Percentiles rank a stretch among this genome's conserved stretches.
Conservation (phyloP, 2,888 invertebrate genomes). For the Epinotia demarniana region DNA sequence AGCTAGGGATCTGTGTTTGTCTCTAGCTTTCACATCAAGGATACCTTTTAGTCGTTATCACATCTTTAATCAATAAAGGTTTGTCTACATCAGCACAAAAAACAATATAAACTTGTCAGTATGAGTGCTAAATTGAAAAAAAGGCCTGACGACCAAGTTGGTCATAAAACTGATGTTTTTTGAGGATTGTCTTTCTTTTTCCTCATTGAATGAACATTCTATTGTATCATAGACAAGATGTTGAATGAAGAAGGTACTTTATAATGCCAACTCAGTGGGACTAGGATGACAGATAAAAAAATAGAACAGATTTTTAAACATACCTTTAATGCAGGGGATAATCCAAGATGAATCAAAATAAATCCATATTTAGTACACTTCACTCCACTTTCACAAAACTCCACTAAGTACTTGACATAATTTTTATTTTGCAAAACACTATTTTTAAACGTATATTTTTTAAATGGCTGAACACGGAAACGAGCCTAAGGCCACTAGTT, state of each 20-base stretch:
- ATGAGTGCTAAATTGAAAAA: no score
- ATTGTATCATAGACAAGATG: not conserved
- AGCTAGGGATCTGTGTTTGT: no score
- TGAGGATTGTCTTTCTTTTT: no score
- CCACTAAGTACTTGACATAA: constrained; percentile 32
- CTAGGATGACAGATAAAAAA: constrained; percentile 44
- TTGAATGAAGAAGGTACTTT: not conserved
- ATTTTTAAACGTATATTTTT: constrained; percentile 10
- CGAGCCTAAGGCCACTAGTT: constrained; percentile 14
- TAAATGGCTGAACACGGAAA: constrained; percentile 19
- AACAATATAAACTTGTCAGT: no score
- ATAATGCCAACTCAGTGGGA: not conserved
- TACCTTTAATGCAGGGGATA: constrained; percentile 68
- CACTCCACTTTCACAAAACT: constrained; percentile 26
- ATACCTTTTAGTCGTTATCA: no score
- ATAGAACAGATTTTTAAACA: constrained; percentile 57
- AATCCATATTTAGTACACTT: constrained; percentile 57
- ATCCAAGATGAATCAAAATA: constrained; percentile 47
- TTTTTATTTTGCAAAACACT: constrained; percentile 16
- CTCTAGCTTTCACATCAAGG: no score
- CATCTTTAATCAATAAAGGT: no score
- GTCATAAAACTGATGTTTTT: no score
- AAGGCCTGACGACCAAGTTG: no score
- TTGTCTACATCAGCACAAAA: no score
- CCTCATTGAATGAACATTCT: no score